Evolutionary conservation across 2,797 vertebrate genomes (phyloP).

Genomic region (Acrocephalus scirpaceus): DNA sequence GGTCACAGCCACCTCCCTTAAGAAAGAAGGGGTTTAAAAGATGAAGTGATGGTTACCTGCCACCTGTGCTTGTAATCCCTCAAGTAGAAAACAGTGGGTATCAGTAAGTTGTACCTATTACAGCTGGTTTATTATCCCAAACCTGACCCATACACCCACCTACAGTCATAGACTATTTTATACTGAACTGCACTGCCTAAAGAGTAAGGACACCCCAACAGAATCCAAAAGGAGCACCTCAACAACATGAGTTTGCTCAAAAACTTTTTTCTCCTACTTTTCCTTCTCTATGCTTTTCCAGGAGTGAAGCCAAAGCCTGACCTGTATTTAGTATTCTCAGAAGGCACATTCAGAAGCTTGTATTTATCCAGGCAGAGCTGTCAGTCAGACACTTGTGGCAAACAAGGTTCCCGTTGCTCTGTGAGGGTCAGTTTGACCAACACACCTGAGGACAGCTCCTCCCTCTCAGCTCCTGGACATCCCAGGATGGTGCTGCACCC

Average conservation of each 20-base stretch:
- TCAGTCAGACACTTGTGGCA: background rate
- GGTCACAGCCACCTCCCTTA: background rate
- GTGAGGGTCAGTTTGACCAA: slow-evolving; percentile 25
- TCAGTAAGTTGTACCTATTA: background rate
- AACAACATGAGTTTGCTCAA: background rate
- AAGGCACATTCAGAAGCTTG: background rate
- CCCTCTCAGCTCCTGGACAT: background rate
- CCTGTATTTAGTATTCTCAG: background rate
- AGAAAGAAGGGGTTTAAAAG: background rate
- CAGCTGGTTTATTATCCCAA: background rate
- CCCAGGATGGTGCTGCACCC: background rate
- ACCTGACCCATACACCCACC: background rate
- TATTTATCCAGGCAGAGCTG: background rate
- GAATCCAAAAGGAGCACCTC: background rate
- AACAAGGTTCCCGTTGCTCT: background rate
- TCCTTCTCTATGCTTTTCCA: background rate
- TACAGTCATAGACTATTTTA: background rate
- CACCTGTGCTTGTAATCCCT: background rate
- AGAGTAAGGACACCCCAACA: background rate
- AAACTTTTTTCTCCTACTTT: background rate
- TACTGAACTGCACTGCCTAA: background rate
- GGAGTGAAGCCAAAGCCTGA: background rate
- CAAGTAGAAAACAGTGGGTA: background rate
- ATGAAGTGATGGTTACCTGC: background rate
- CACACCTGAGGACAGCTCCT: background rate